Percentiles rank a stretch among this genome's conserved stretches.
phyloP scores from a whole-genome alignment of 2,797 vertebrate species.

The Anguilla pacifica region DNA sequence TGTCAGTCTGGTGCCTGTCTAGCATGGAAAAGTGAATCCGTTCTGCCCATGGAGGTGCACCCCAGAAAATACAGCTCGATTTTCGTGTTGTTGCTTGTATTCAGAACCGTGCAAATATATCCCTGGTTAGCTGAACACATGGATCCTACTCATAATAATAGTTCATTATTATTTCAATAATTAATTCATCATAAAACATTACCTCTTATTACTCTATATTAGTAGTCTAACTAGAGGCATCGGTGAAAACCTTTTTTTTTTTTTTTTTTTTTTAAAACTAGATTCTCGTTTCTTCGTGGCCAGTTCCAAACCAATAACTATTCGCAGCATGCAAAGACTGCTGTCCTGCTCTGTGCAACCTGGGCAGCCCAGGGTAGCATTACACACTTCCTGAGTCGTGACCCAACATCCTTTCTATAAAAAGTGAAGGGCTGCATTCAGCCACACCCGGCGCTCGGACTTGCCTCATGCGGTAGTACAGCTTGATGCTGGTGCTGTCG shows the following conservation, averaged over 20 bases:
- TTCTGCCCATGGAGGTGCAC: not conserved
- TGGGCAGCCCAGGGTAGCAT: not conserved
- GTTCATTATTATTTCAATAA: not conserved
- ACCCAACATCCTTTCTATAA: not conserved
- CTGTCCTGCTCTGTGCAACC: not conserved
- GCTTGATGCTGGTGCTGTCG: constrained; percentile 66
- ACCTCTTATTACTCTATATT: not conserved
- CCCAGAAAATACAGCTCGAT: not conserved
- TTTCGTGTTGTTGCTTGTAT: not conserved
- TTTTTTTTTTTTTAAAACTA: not conserved
- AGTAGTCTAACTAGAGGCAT: not conserved
- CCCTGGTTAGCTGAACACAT: not conserved
- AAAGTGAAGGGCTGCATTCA: not conserved
- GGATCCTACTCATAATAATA: not conserved
- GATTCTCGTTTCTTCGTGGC: not conserved
- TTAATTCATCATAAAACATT: not conserved
- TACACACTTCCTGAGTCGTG: not conserved
- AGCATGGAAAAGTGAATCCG: not conserved
- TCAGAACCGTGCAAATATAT: not conserved
- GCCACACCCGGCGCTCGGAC: not conserved
- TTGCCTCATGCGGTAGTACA: constrained; percentile 84
- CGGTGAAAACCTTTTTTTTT: too few relatives aligned
- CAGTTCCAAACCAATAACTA: not conserved
- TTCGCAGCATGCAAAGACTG: not conserved
- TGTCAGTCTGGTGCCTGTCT: not conserved